Base-by-base conservation (phyloP, 2,113 vertebrate species). In the Corythaixoides concolor region DNA sequence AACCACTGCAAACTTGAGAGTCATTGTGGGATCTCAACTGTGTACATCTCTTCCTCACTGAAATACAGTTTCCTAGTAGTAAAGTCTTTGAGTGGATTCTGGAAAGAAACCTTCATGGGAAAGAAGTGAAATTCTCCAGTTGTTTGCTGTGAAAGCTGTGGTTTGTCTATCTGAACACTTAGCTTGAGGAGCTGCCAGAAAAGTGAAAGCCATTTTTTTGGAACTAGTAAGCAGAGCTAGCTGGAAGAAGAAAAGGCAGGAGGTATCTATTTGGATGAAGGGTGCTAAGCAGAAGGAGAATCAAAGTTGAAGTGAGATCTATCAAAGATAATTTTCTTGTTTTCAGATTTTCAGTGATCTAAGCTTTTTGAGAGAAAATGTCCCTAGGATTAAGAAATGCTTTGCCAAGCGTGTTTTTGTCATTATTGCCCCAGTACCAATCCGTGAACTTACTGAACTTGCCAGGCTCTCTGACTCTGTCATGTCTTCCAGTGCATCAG, bases 1-100 rank as follows among this genome's bases (percentile, higher is more conserved):
- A 97, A 90, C 64, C 59, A 68, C 92, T 27, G 64, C 17, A 68
- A 86, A 92, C 73, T 32, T 81, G 64, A 90, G 79, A 84, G 68
- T 56, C 64, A 67, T 23, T 52, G 73, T 78, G 79, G 56, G 83
- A 83, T 83, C 88, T 86, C 79, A 67, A 27, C 79, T 92, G 60
- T 30, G 5, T 33, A 59, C 3, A 2, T 27, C 41, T 81, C 72
- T 63, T 84, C 82, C 52, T 67, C 56, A 62, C 11, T 62, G 74
- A 83, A 90, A 95, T 30, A 67, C 30, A 75, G 43, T 81, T 86
- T 93, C 12, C 79, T 72, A 47, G 60, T 15, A 75, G 39, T 50
- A 35, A 79, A 88, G 53, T 32, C 41, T 93, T 79, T 62, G 56
- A 93, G 85, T 5, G 7, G 33, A 62, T 18, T 77, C 74, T 10